These are phyloP conservation scores for Choristoneura fumiferana DNA, from an alignment of 1,140 invertebrate genomes.

Conservation along the genomic window DNA sequence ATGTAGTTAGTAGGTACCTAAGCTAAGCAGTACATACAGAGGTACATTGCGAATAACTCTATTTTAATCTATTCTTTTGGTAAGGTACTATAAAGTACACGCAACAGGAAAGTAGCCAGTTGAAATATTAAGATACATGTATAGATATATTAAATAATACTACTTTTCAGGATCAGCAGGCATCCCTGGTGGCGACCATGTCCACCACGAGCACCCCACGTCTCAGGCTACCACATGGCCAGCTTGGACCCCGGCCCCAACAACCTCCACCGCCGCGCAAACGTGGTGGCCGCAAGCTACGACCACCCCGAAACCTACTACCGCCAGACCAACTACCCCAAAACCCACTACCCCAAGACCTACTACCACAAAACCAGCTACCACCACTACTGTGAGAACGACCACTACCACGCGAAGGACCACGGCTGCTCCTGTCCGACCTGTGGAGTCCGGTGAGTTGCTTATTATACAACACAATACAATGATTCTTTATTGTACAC, in stretches of 20 bases:
- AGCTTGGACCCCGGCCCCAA: conserved; percentile 71
- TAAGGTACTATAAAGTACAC: too few relatives aligned
- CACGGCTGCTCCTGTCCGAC: conserved; percentile 21
- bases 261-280: conserved; percentile 56
- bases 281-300: conserved; percentile 68
- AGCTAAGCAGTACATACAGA: too few relatives aligned
- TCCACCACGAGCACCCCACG: conserved; percentile 49
- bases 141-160: background rate
- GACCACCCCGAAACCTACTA: too few relatives aligned
- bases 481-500: too few relatives aligned
- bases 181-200: conserved; percentile 50
- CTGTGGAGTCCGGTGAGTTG: background rate
- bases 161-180: conserved; percentile 26
- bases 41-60: too few relatives aligned
- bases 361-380: too few relatives aligned
- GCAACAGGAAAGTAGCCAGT: too few relatives aligned
- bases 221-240: conserved; percentile 73
- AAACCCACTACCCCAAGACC: conserved; percentile 46
- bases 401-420: conserved; percentile 52
- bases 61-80: too few relatives aligned
- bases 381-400: conserved; percentile 53
- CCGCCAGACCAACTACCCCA: conserved; percentile 44
- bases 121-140: too few relatives aligned
- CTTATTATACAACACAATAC: too few relatives aligned
- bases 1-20: too few relatives aligned